These are phyloP conservation scores for Apodemia zela DNA, from an alignment of 2,888 invertebrate genomes.

Conservation along the genomic window DNA sequence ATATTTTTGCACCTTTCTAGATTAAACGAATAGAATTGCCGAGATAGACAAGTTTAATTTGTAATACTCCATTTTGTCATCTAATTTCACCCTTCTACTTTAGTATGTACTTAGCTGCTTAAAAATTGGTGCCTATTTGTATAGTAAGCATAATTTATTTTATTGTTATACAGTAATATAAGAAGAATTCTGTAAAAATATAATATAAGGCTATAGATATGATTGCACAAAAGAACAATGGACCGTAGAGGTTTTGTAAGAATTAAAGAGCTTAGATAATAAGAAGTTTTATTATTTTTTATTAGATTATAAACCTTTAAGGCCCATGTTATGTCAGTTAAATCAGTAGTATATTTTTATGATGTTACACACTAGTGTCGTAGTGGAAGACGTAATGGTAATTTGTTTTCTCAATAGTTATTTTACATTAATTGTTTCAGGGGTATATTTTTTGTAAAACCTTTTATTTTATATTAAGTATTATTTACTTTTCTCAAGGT, in stretches of 20 bases:
- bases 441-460: neutral
- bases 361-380: neutral
- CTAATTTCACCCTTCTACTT: constrained; percentile 9
- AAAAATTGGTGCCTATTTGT: constrained; percentile 64
- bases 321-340: neutral
- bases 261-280: too few relatives aligned
- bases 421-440: neutral
- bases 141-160: constrained; percentile 37
- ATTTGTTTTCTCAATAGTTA: neutral
- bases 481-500: neutral
- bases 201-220: neutral
- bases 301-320: neutral
- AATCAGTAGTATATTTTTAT: neutral
- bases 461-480: neutral
- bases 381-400: neutral
- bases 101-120: constrained; percentile 40
- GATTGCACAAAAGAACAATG: constrained; percentile 1
- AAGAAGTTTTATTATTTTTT: too few relatives aligned
- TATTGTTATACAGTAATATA: constrained; percentile 21
- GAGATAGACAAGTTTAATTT: constrained; percentile 27
- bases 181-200: constrained; percentile 3
- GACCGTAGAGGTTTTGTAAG: too few relatives aligned
- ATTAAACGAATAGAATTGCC: constrained; percentile 3
- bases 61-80: constrained; percentile 8
- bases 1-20: constrained; percentile 13